phyloP scores from a whole-genome alignment of 2,113 vertebrate genomes.

The Pachycephala philippinensis region DNA sequence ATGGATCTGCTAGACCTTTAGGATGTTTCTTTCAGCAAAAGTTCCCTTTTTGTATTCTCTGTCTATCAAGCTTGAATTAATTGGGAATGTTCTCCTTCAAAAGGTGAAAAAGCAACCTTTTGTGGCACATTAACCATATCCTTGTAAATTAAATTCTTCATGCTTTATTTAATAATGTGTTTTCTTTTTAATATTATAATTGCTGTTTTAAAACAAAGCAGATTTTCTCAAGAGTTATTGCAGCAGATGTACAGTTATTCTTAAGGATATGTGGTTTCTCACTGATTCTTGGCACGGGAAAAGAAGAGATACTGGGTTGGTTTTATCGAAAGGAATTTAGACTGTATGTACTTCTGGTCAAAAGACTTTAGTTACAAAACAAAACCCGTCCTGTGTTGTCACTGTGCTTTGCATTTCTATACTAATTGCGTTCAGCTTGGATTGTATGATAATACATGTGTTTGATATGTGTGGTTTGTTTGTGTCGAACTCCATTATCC shows the following conservation, averaged over 20 bases:
- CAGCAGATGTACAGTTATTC: constrained; percentile 34
- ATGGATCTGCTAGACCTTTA: not conserved
- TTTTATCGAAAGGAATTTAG: constrained; percentile 41
- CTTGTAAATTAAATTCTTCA: constrained; percentile 12
- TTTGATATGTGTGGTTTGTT: constrained; percentile 59
- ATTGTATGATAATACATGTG: not conserved
- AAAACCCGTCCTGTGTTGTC: not conserved
- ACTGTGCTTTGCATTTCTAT: not conserved
- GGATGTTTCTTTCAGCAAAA: not conserved
- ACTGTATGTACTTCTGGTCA: not conserved
- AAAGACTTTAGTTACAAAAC: constrained; percentile 1
- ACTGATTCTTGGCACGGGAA: constrained; percentile 26
- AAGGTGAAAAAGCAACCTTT: not conserved
- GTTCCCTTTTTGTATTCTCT: not conserved
- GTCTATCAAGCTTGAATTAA: not conserved
- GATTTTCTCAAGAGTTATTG: constrained; percentile 11
- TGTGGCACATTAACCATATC: not conserved
- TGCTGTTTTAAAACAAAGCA: not conserved
- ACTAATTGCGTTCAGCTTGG: not conserved
- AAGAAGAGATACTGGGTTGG: not conserved
- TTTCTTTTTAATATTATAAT: constrained; percentile 9
- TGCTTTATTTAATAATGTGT: not conserved
- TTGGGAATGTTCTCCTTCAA: not conserved
- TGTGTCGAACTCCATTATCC: constrained; percentile 58
- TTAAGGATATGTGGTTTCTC: constrained; percentile 40